Evolutionary conservation across 2,888 invertebrate species (phyloP).

Genomic region (Acrobasis consociella): DNA sequence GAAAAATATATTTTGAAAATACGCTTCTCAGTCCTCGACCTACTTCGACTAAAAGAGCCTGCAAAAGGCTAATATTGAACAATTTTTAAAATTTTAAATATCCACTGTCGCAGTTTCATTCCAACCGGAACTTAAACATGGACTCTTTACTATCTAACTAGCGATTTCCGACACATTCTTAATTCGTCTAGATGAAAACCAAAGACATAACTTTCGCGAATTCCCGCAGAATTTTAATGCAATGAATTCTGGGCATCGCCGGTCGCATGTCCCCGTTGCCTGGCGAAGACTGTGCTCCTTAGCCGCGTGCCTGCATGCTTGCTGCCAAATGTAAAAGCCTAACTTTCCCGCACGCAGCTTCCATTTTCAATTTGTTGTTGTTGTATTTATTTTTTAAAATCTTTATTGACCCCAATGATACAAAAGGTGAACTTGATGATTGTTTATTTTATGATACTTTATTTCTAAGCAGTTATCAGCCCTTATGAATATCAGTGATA

Average conservation of each 20-base stretch:
- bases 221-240: slow-evolving; percentile 1
- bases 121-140: not conserved
- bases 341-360: slow-evolving; percentile 65
- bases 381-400: too few species aligned
- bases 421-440: too few species aligned
- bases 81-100: too few species aligned
- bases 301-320: slow-evolving; percentile 28
- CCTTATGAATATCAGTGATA: too few species aligned
- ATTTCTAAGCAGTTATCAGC: too few species aligned
- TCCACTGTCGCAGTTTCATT: too few species aligned
- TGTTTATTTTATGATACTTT: too few species aligned
- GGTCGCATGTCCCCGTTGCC: slow-evolving; percentile 22
- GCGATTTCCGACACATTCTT: not conserved
- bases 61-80: too few species aligned
- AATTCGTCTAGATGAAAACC: not conserved
- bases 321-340: slow-evolving; percentile 12
- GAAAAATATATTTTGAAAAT: too few species aligned
- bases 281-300: not conserved
- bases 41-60: too few species aligned
- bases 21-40: too few species aligned
- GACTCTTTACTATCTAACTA: not conserved
- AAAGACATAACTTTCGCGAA: slow-evolving; percentile 5
- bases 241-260: slow-evolving; percentile 15
- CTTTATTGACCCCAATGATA: too few species aligned
- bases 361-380: slow-evolving; percentile 49